These are phyloP conservation scores for Maconellicoccus hirsutus DNA, from an alignment of 1,140 invertebrate species.

Conservation along the genomic window DNA sequence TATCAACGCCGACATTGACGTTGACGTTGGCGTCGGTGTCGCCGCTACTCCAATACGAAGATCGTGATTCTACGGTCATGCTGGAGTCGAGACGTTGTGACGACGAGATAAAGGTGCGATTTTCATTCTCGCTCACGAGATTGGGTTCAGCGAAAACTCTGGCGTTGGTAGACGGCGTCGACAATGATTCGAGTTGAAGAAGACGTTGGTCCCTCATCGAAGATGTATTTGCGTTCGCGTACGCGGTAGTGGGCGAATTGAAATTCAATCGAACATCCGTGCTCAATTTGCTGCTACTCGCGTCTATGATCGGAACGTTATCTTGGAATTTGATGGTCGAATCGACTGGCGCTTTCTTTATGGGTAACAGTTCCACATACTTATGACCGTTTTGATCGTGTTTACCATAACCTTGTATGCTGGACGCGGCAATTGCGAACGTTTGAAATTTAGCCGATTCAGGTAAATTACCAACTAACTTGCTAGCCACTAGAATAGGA, in stretches of 20 bases:
- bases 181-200: too few species aligned
- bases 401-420: slow-evolving; percentile 16
- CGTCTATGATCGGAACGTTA: neutral
- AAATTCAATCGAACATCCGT: slow-evolving; percentile 2
- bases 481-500: slow-evolving; percentile 24
- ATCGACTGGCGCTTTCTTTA: slow-evolving; percentile 24
- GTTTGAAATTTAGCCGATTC: slow-evolving; percentile 24
- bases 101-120: neutral
- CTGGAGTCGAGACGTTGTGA: neutral
- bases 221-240: neutral
- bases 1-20: too few species aligned
- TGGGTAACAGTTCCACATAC: slow-evolving; percentile 25
- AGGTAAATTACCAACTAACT: slow-evolving; percentile 23
- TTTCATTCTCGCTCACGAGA: neutral
- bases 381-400: slow-evolving; percentile 23
- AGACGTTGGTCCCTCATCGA: neutral
- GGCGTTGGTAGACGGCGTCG: too few species aligned
- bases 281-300: neutral
- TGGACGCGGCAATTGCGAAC: slow-evolving; percentile 25
- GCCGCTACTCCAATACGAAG: neutral
- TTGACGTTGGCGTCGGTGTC: too few species aligned
- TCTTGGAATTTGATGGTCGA: slow-evolving; percentile 23
- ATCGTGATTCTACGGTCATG: neutral
- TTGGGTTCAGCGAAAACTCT: too few species aligned
- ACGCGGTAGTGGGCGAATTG: neutral